Percentiles rank a stretch among this genome's conserved stretches.
Conservation (phyloP, 1,140 invertebrate species). For the Drosophila subpulchrella region DNA sequence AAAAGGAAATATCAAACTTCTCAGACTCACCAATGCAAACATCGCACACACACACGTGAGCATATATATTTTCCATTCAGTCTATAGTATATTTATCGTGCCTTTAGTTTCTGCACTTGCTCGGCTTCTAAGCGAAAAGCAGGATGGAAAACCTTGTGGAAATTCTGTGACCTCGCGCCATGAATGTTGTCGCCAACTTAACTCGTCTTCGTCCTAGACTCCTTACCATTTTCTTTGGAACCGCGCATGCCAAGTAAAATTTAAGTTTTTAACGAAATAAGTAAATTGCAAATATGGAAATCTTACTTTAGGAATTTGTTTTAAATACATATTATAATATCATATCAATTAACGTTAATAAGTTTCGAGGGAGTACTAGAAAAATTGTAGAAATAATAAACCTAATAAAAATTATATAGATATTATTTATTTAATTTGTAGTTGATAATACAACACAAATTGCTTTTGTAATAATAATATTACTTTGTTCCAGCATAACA, state of each 20-base stretch:
- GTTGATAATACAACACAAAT: too few species aligned
- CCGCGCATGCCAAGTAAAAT: conserved; percentile 56
- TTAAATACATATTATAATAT: too few species aligned
- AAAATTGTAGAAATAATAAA: too few species aligned
- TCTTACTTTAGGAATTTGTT: too few species aligned
- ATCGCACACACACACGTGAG: conserved; percentile 28
- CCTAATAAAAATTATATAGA: too few species aligned
- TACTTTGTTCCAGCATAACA: too few species aligned
- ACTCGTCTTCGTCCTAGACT: conserved; percentile 28
- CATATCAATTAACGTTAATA: too few species aligned
- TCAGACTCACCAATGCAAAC: conserved; percentile 54
- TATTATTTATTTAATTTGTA: too few species aligned
- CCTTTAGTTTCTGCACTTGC: conserved; percentile 75
- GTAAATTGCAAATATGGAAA: conserved; percentile 4
- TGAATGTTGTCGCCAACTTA: conserved; percentile 62
- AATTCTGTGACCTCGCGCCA: conserved; percentile 75
- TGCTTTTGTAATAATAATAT: too few species aligned
- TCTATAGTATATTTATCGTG: conserved; percentile 64
- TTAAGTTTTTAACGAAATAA: conserved; percentile 45
- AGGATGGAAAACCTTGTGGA: conserved; percentile 49
- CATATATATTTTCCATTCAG: conserved; percentile 29
- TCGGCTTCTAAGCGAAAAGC: conserved; percentile 31
- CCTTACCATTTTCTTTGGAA: conserved; percentile 16
- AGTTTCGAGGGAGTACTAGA: too few species aligned
- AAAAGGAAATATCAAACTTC: conserved; percentile 79